Evolutionary conservation across 2,888 invertebrate species (phyloP).

Genomic region (Achlya flavicornis): DNA sequence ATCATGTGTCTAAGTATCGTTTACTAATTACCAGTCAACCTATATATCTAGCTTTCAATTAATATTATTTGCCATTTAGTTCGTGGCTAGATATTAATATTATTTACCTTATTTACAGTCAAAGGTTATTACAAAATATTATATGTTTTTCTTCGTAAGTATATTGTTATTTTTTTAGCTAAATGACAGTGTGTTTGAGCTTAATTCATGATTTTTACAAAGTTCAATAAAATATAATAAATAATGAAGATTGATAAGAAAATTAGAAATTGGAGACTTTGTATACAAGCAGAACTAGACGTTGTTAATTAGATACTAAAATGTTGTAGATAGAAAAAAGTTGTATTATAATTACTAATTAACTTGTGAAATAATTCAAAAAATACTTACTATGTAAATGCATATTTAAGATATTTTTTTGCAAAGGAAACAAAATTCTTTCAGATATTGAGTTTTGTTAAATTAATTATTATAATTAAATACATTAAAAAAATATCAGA

Average conservation of each 20-base stretch:
- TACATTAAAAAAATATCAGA: no score
- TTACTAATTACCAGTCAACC: no score
- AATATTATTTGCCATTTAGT: not conserved
- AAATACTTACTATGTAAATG: slow-evolving; percentile 19
- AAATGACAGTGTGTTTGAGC: not conserved
- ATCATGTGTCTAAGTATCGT: no score
- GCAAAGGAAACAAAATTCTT: slow-evolving; percentile 8
- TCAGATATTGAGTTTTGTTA: not conserved
- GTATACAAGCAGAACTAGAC: not conserved
- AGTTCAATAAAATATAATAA: slow-evolving; percentile 19
- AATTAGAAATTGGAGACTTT: not conserved
- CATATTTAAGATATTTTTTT: not conserved
- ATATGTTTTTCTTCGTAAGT: no score
- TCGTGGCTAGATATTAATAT: not conserved
- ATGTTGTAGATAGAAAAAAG: slow-evolving; percentile 45
- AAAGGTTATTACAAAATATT: no score
- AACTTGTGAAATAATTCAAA: not conserved
- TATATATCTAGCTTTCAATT: no score
- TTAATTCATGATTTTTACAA: not conserved
- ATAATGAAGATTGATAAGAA: slow-evolving; percentile 27
- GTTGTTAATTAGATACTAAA: not conserved
- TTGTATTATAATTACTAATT: not conserved
- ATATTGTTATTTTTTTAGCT: not conserved
- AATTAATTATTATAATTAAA: no score
- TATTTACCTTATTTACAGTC: not conserved